phyloP scores from a whole-genome alignment of 2,113 vertebrate species.

The Zootoca vivipara region DNA sequence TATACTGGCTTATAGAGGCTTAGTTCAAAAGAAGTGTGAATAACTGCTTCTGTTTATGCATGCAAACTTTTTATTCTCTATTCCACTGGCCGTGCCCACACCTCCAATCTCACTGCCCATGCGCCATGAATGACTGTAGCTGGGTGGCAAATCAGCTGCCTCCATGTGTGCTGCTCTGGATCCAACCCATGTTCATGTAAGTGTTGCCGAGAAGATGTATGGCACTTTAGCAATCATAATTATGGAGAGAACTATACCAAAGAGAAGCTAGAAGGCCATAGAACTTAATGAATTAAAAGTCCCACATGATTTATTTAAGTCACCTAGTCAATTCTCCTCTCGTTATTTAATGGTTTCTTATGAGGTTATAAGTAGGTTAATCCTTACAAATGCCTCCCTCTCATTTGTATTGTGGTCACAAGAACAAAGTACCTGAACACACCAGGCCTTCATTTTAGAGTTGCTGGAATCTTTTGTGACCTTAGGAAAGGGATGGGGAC shows the following conservation, averaged over 20 bases:
- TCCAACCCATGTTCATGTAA: not conserved
- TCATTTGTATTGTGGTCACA: not conserved
- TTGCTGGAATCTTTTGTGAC: not conserved
- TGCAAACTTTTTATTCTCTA: not conserved
- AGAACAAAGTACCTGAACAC: not conserved
- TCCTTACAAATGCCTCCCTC: not conserved
- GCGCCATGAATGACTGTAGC: too few relatives aligned
- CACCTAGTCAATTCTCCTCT: not conserved
- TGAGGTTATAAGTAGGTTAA: not conserved
- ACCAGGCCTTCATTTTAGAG: not conserved
- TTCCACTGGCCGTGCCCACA: not conserved
- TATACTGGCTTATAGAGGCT: not conserved
- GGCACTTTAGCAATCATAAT: not conserved
- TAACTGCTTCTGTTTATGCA: not conserved
- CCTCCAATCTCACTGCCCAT: not conserved
- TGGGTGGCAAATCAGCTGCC: not conserved
- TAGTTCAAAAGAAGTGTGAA: not conserved
- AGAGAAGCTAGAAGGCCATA: not conserved
- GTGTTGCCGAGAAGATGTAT: not conserved
- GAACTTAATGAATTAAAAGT: accelerated
- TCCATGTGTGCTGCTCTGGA: not conserved
- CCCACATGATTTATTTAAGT: slow-evolving; percentile 2
- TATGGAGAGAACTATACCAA: not conserved
- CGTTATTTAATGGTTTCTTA: not conserved
- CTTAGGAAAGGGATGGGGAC: not conserved